Conservation (phyloP, 2,113 vertebrate genomes). For the Tragelaphus imberbis region DNA sequence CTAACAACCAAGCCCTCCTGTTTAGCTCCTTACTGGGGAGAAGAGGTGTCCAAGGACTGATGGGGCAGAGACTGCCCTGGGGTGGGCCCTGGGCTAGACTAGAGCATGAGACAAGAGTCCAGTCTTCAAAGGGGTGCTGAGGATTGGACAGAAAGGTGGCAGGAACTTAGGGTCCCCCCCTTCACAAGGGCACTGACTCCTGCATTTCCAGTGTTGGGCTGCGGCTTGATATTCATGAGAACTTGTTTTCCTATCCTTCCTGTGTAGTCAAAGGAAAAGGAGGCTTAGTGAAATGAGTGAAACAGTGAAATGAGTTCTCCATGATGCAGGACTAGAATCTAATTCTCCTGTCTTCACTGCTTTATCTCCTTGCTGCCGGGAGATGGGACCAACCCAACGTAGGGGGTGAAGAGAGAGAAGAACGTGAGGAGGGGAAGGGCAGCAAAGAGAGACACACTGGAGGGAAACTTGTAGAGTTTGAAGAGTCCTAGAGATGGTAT, state of each 20-base stretch:
- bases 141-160: neutral
- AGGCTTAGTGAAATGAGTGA: neutral
- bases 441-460: neutral
- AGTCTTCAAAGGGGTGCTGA: neutral
- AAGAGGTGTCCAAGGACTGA: neutral
- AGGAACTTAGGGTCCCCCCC: neutral
- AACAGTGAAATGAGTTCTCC: neutral
- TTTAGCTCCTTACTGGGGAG: neutral
- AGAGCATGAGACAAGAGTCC: neutral
- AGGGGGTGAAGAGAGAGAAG: neutral
- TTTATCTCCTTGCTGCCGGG: neutral
- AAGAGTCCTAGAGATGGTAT: neutral
- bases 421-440: neutral
- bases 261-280: neutral
- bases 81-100: neutral
- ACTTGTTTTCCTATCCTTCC: neutral
- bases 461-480: neutral
- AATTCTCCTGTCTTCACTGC: neutral
- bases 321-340: neutral
- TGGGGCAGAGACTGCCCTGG: neutral
- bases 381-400: neutral
- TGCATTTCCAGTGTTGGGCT: neutral
- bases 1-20: neutral
- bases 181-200: fast-evolving
- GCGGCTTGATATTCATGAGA: neutral